Evolutionary conservation across 2,797 vertebrate genomes (phyloP).

Genomic region (Smutsia gigantea): DNA sequence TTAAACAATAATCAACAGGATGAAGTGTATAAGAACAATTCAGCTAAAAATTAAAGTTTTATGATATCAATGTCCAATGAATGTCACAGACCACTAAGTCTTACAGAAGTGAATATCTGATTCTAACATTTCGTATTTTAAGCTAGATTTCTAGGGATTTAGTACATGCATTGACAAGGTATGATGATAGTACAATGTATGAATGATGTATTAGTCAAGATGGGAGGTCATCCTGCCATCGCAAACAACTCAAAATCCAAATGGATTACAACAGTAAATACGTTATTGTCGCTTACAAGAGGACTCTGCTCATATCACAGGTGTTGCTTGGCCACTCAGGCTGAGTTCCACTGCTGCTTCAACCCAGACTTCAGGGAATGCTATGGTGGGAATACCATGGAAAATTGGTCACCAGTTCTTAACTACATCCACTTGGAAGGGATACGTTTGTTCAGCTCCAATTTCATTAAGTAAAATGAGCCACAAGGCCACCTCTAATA

Average conservation of each 20-base stretch:
- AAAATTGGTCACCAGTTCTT: not conserved
- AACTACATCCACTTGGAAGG: not conserved
- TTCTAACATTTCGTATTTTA: not conserved
- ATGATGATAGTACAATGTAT: not conserved
- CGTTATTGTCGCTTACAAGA: not conserved
- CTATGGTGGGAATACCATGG: not conserved
- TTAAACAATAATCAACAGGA: not conserved
- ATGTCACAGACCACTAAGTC: not conserved
- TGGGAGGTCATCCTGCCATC: not conserved
- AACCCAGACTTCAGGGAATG: not conserved
- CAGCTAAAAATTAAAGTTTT: not conserved
- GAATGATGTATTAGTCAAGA: not conserved
- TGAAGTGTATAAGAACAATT: not conserved
- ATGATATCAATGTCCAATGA: not conserved
- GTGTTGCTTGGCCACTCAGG: not conserved
- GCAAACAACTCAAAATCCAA: not conserved
- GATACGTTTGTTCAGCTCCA: not conserved
- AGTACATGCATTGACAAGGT: not conserved
- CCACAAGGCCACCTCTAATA: not conserved
- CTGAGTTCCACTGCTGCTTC: not conserved
- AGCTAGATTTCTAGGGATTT: not conserved
- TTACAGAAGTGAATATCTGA: not conserved
- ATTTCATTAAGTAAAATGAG: not conserved
- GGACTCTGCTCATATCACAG: not conserved
- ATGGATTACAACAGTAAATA: not conserved